Percentiles rank a stretch among this genome's conserved stretches.
Evolutionary conservation across 2,113 vertebrate genomes (phyloP).

Genomic region (Ramphastos sulfuratus): DNA sequence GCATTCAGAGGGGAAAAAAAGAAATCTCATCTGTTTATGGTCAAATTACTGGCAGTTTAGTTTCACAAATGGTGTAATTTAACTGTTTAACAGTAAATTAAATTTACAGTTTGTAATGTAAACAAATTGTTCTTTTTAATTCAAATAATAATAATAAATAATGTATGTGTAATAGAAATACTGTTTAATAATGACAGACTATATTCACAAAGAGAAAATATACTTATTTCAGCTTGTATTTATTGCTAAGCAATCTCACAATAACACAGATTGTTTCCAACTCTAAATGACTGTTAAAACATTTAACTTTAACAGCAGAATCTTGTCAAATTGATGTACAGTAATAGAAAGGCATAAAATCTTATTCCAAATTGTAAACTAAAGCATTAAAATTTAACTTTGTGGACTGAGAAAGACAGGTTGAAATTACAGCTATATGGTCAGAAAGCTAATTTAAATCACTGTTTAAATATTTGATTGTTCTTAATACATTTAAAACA

Average conservation of each 20-base stretch:
- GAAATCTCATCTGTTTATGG: neutral
- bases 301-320: slow-evolving; percentile 33
- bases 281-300: slow-evolving; percentile 24
- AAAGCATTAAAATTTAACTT: slow-evolving; percentile 40
- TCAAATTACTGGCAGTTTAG: slow-evolving; percentile 53
- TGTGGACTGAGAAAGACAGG: neutral
- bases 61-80: slow-evolving; percentile 49
- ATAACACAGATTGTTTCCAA: slow-evolving; percentile 9
- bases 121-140: slow-evolving; percentile 46
- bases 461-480: neutral
- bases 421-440: neutral
- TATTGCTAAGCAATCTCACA: neutral
- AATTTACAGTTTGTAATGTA: slow-evolving; percentile 39
- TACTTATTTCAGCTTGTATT: slow-evolving; percentile 26
- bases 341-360: neutral
- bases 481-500: neutral
- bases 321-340: slow-evolving; percentile 13
- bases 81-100: slow-evolving; percentile 59
- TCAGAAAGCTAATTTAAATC: neutral
- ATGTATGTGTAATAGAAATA: neutral
- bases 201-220: slow-evolving; percentile 25
- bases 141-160: slow-evolving; percentile 36
- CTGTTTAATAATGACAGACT: slow-evolving; percentile 10
- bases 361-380: slow-evolving; percentile 37
- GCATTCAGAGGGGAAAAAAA: neutral